Conservation (phyloP, 2,888 invertebrate genomes). For the Bombylius major region DNA sequence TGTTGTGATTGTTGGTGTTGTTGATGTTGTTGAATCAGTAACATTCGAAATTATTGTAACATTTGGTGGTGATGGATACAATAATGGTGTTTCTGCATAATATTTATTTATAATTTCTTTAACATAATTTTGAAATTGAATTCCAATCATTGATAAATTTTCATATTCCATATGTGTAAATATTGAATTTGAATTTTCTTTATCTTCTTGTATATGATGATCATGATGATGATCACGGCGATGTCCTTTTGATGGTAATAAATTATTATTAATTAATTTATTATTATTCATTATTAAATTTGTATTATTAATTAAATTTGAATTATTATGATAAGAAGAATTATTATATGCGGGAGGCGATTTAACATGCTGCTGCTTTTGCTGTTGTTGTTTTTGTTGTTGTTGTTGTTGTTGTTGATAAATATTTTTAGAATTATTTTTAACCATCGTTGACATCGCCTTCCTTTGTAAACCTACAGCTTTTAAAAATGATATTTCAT, state of each 20-base stretch:
- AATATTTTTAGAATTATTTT: constrained; percentile 22
- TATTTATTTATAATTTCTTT: constrained; percentile 36
- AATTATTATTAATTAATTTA: constrained; percentile 13
- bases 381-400: constrained; percentile 15
- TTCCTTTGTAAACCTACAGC: constrained; percentile 23
- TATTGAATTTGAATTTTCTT: constrained; percentile 24
- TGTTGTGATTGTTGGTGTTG: constrained; percentile 4
- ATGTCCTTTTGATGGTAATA: constrained; percentile 20
- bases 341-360: constrained; percentile 37
- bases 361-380: constrained; percentile 32
- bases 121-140: constrained; percentile 36
- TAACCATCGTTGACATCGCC: constrained; percentile 26
- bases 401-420: constrained; percentile 22
- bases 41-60: constrained; percentile 16
- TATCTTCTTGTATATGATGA: constrained; percentile 11
- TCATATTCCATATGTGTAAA: constrained; percentile 35
- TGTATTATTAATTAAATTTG: neutral
- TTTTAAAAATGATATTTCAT: constrained; percentile 13
- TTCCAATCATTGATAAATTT: constrained; percentile 33
- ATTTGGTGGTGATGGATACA: constrained; percentile 24
- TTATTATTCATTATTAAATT: constrained; percentile 10
- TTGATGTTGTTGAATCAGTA: constrained; percentile 14
- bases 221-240: constrained; percentile 6
- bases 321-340: neutral
- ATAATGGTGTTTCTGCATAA: constrained; percentile 32